Conservation (phyloP, 1,140 invertebrate genomes). For the Bombus huntii region DNA sequence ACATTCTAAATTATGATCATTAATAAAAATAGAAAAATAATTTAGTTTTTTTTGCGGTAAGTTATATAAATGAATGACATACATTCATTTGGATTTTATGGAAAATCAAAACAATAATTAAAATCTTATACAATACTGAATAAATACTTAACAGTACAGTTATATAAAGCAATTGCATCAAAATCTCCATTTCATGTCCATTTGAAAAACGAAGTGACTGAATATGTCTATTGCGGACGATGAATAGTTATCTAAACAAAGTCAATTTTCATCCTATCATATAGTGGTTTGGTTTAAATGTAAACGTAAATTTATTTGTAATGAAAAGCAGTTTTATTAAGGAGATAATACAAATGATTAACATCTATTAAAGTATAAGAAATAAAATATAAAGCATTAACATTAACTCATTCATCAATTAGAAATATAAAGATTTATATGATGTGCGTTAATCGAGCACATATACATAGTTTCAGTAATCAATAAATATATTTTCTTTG, state of each 20-base stretch:
- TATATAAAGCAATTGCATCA: neutral
- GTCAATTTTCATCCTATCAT: neutral
- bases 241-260: neutral
- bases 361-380: constrained; percentile 11
- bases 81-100: neutral
- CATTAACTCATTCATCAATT: neutral
- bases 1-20: neutral
- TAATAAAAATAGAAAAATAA: neutral
- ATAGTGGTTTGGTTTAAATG: neutral
- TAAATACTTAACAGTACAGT: neutral
- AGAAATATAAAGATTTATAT: neutral
- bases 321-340: constrained; percentile 20
- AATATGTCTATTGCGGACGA: neutral
- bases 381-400: constrained; percentile 7
- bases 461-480: neutral
- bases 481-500: neutral
- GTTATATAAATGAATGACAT: neutral
- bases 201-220: neutral
- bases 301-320: neutral
- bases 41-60: neutral
- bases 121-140: neutral
- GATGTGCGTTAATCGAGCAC: neutral
- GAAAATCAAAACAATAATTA: neutral
- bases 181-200: neutral
- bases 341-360: constrained; percentile 1